Percentiles rank a stretch among this genome's conserved stretches.
Conservation (phyloP, 1,140 invertebrate species). For the Drosophila repletoides region DNA sequence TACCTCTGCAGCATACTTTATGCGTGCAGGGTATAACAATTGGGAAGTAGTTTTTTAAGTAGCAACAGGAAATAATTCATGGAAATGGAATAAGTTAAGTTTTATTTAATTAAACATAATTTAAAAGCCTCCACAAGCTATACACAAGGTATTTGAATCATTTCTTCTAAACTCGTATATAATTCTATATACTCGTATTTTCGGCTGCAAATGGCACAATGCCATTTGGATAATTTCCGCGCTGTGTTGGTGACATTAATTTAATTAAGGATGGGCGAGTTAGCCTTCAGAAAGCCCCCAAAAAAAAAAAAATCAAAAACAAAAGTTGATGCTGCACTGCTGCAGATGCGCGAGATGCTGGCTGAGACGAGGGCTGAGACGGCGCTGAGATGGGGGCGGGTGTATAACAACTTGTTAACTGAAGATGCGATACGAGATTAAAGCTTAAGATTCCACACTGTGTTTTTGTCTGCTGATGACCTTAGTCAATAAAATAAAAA, state of each 20-base stretch:
- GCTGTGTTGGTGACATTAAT: slow-evolving; percentile 46
- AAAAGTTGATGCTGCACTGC: slow-evolving; percentile 35
- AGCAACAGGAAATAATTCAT: slow-evolving; percentile 24
- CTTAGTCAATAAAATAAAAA: slow-evolving; percentile 76
- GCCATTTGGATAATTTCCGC: background rate
- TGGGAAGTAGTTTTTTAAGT: too few species aligned
- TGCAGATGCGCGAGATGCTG: slow-evolving; percentile 32
- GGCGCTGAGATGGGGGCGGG: background rate
- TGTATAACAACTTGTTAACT: slow-evolving; percentile 31
- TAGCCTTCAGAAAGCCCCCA: slow-evolving; percentile 48
- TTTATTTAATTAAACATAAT: too few species aligned
- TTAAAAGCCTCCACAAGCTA: too few species aligned
- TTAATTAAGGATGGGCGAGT: slow-evolving; percentile 49
- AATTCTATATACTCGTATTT: too few species aligned
- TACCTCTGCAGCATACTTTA: too few species aligned
- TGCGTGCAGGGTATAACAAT: too few species aligned
- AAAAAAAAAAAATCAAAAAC: too few species aligned
- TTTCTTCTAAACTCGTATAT: too few species aligned
- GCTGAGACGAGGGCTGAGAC: background rate
- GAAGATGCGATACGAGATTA: slow-evolving; percentile 68
- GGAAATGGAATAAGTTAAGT: too few species aligned
- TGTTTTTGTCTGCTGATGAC: slow-evolving; percentile 49
- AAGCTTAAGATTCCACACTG: slow-evolving; percentile 2
- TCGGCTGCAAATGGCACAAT: slow-evolving; percentile 7
- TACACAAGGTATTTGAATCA: too few species aligned